These are phyloP conservation scores for Nomada fabriciana DNA, from an alignment of 2,888 invertebrate genomes.

Conservation along the genomic window DNA sequence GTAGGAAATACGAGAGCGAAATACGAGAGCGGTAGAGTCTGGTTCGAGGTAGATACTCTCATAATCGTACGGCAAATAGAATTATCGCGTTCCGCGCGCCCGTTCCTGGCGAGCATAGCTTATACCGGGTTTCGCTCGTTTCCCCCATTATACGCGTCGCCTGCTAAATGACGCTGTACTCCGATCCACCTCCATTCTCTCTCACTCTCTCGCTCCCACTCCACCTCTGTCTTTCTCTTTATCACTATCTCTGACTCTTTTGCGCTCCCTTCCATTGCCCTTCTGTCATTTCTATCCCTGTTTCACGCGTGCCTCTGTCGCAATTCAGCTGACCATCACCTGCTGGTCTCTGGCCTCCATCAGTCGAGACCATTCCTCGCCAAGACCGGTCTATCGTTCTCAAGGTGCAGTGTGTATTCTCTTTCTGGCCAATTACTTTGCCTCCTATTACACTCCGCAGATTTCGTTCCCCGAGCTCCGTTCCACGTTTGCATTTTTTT, in stretches of 20 bases:
- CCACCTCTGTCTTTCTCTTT: neutral
- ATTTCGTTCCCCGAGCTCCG: neutral
- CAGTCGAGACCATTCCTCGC: constrained; percentile 3
- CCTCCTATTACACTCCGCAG: neutral
- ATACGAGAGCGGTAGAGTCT: constrained; percentile 76
- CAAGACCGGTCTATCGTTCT: constrained; percentile 26
- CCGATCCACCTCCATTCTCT: constrained; percentile 53
- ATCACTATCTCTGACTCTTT: neutral
- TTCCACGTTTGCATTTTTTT: neutral
- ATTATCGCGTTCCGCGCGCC: constrained; percentile 81
- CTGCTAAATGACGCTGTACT: constrained; percentile 72
- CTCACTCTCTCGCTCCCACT: neutral
- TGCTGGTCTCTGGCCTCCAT: constrained; percentile 32
- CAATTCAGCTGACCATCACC: constrained; percentile 50
- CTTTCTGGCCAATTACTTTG: constrained; percentile 25
- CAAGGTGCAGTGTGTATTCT: constrained; percentile 17
- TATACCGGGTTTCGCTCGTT: constrained; percentile 73
- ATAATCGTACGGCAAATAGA: constrained; percentile 83
- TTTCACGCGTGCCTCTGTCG: constrained; percentile 29
- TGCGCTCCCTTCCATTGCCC: constrained; percentile 22
- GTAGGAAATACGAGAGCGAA: constrained; percentile 76
- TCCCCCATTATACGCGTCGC: constrained; percentile 73
- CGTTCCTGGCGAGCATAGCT: constrained; percentile 66
- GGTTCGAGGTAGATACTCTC: constrained; percentile 82
- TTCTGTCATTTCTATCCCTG: constrained; percentile 12